Conservation (phyloP, 2,797 vertebrate species). For the Cephalopachus bancanus region DNA sequence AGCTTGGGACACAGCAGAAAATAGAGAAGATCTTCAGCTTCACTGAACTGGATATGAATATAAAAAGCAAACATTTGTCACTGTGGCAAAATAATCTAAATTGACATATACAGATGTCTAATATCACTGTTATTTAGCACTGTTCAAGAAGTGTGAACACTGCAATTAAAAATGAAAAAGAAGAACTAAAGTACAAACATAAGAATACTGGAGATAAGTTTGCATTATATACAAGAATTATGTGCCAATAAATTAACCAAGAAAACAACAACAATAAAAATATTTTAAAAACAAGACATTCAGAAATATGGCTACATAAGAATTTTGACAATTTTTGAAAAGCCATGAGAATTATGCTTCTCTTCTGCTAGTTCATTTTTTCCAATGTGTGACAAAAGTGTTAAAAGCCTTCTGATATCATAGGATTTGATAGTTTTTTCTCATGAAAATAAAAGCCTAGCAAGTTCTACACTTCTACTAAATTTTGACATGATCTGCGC, state of each 20-base stretch:
- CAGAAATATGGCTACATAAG: background rate
- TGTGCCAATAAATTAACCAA: background rate
- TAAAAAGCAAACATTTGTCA: background rate
- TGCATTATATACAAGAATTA: background rate
- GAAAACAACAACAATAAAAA: background rate
- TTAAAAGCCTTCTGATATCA: background rate
- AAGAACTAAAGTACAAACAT: background rate
- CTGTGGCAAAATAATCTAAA: background rate
- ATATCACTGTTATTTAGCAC: background rate
- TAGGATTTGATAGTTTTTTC: background rate
- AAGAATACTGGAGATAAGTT: background rate
- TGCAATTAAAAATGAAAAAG: background rate
- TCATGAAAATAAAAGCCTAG: background rate
- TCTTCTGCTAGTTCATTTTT: background rate
- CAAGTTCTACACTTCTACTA: background rate
- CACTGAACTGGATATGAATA: background rate
- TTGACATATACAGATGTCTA: background rate
- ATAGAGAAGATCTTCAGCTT: background rate
- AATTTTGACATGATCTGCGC: background rate
- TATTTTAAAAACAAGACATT: background rate
- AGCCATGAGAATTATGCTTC: background rate
- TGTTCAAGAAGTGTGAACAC: background rate
- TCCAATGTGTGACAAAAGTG: no score
- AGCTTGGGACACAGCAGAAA: background rate
- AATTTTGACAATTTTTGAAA: background rate